phyloP scores from a whole-genome alignment of 2,797 vertebrate species.

The Propithecus perrieri region DNA sequence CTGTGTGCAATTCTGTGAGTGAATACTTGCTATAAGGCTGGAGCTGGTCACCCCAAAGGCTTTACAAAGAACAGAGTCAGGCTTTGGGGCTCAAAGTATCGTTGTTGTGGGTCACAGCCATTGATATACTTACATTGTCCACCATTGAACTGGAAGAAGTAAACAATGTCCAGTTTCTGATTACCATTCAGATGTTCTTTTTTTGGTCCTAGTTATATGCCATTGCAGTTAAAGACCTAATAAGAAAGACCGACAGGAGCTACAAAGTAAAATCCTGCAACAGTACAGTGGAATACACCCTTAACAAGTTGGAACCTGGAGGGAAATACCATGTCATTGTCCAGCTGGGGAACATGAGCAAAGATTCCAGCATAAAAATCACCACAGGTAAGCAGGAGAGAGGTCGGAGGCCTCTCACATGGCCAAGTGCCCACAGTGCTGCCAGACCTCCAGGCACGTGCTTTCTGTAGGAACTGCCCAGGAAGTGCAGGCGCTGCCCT shows the following conservation, averaged over 20 bases:
- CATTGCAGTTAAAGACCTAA: slow-evolving; percentile 92
- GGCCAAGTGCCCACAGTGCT: rapidly evolving
- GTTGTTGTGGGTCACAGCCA: neutral
- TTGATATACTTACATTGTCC: rapidly evolving
- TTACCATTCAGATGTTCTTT: neutral
- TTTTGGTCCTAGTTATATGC: slow-evolving; percentile 88
- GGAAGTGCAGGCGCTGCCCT: rapidly evolving
- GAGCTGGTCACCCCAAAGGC: neutral
- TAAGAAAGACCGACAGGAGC: slow-evolving; percentile 91
- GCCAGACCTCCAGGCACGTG: rapidly evolving
- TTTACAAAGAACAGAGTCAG: neutral
- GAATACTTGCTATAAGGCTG: neutral
- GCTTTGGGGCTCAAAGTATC: neutral
- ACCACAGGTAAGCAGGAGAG: slow-evolving; percentile 88
- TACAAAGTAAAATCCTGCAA: slow-evolving; percentile 94
- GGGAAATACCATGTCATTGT: slow-evolving; percentile 95
- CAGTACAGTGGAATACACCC: slow-evolving; percentile 94
- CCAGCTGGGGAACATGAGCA: slow-evolving; percentile 98
- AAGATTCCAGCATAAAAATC: slow-evolving; percentile 94
- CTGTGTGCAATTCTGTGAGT: neutral
- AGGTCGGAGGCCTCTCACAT: rapidly evolving
- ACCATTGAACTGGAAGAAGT: neutral
- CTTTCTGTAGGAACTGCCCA: rapidly evolving
- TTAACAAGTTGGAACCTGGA: slow-evolving; percentile 93
- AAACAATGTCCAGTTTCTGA: neutral